Conservation (phyloP, 1,140 invertebrate genomes). For the Lycorma delicatula region DNA sequence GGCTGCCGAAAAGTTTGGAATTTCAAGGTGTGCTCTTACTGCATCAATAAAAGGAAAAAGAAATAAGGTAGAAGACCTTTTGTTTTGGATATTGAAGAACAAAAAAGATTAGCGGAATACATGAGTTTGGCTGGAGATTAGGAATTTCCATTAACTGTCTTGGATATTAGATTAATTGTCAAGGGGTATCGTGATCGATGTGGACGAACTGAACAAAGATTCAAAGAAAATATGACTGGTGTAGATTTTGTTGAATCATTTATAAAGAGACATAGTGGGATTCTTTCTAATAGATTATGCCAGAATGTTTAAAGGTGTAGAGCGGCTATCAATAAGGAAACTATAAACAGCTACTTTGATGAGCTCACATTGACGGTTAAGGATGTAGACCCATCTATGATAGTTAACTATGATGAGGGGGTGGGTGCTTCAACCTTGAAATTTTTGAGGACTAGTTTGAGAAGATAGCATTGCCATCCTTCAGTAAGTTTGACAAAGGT, state of each 20-base stretch:
- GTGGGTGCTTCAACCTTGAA: constrained; percentile 32
- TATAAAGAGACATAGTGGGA: constrained; percentile 9
- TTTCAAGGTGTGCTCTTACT: constrained; percentile 13
- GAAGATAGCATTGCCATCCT: constrained; percentile 26
- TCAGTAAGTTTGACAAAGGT: constrained; percentile 20
- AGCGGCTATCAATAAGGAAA: constrained; percentile 16
- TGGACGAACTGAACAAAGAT: neutral
- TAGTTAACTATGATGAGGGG: constrained; percentile 39
- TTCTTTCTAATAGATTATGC: constrained; percentile 6
- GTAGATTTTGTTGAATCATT: constrained; percentile 12
- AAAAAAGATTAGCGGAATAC: constrained; percentile 13
- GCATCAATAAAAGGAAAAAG: constrained; percentile 11
- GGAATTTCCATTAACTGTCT: constrained; percentile 12
- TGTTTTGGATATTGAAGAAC: constrained; percentile 6
- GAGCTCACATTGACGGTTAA: constrained; percentile 28
- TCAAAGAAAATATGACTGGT: constrained; percentile 21
- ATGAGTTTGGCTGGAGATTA: constrained; percentile 6
- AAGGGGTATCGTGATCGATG: constrained; percentile 13
- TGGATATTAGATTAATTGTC: constrained; percentile 9
- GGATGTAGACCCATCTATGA: constrained; percentile 31
- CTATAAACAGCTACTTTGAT: constrained; percentile 31
- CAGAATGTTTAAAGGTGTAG: constrained; percentile 16
- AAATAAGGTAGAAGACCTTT: constrained; percentile 9
- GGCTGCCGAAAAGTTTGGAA: constrained; percentile 15
- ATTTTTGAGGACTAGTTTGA: constrained; percentile 37